Conservation (phyloP, 2,797 vertebrate genomes). For the Karalla daura region DNA sequence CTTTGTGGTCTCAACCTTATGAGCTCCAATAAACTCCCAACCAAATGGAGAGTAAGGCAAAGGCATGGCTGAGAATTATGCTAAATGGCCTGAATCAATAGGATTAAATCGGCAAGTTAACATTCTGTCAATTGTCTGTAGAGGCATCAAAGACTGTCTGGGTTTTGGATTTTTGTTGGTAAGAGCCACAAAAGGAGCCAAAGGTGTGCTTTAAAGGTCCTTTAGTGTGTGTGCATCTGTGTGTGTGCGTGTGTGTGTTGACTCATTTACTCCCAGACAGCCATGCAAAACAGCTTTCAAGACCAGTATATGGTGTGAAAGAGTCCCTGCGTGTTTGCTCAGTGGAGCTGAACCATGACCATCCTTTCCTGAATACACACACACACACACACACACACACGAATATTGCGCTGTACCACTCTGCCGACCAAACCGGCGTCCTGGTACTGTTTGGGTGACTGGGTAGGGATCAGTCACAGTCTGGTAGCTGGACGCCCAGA, state of each 20-base stretch:
- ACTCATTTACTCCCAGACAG: slow-evolving; percentile 45
- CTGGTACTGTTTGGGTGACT: slow-evolving; percentile 64
- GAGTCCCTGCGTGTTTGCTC: slow-evolving; percentile 43
- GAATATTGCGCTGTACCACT: slow-evolving; percentile 19
- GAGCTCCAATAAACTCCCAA: slow-evolving; percentile 21
- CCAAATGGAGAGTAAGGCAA: background rate
- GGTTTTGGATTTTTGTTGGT: slow-evolving; percentile 29
- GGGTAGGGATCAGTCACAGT: slow-evolving; percentile 73
- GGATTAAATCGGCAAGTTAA: slow-evolving; percentile 38
- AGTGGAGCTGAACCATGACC: slow-evolving; percentile 57
- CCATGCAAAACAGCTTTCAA: slow-evolving; percentile 49
- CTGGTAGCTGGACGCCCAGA: slow-evolving; percentile 64
- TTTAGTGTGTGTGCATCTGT: slow-evolving; percentile 12
- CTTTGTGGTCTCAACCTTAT: slow-evolving; percentile 26
- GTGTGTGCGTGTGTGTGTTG: slow-evolving; percentile 10
- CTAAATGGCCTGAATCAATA: slow-evolving; percentile 25
- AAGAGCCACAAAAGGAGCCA: slow-evolving; percentile 32
- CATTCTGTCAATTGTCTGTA: slow-evolving; percentile 36
- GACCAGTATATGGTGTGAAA: slow-evolving; percentile 54
- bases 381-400: slow-evolving; percentile 24
- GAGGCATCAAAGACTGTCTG: slow-evolving; percentile 40
- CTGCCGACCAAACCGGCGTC: slow-evolving; percentile 38
- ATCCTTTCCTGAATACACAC: slow-evolving; percentile 46
- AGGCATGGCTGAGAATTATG: slow-evolving; percentile 46
- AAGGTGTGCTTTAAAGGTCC: slow-evolving; percentile 26